Evolutionary conservation across 2,888 invertebrate species (phyloP).

Genomic region (Teleiodes luculella): DNA sequence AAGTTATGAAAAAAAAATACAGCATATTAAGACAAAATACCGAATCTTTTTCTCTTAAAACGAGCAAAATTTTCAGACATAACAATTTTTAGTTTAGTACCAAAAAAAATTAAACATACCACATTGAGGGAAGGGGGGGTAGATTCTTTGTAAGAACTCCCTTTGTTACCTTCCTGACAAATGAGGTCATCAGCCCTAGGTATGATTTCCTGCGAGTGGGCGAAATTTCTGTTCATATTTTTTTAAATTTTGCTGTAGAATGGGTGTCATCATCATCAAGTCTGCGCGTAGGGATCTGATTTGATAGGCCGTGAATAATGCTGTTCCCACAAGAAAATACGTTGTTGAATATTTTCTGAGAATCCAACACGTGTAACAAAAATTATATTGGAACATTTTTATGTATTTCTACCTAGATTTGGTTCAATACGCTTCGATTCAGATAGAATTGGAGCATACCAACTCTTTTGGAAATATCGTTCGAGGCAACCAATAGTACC

Average conservation of each 20-base stretch:
- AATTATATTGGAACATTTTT: no score
- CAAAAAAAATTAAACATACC: neutral
- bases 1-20: no score
- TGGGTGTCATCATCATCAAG: constrained; percentile 17
- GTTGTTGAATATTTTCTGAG: neutral
- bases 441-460: no score
- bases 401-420: no score
- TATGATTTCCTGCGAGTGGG: constrained; percentile 19
- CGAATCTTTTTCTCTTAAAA: no score
- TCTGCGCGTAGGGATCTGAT: constrained; percentile 15
- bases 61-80: neutral
- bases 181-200: constrained; percentile 27
- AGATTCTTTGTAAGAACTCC: constrained; percentile 23
- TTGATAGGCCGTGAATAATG: neutral
- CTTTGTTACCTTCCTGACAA: constrained; percentile 28
- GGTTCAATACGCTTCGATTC: no score
- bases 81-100: neutral
- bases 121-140: constrained; percentile 21
- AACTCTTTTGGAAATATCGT: no score
- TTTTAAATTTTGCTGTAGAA: constrained; percentile 13
- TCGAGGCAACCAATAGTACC: no score
- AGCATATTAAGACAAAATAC: no score
- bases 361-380: no score
- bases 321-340: neutral
- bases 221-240: constrained; percentile 17